Conservation (phyloP, 1,140 invertebrate species). For the Ylistrum balloti region DNA sequence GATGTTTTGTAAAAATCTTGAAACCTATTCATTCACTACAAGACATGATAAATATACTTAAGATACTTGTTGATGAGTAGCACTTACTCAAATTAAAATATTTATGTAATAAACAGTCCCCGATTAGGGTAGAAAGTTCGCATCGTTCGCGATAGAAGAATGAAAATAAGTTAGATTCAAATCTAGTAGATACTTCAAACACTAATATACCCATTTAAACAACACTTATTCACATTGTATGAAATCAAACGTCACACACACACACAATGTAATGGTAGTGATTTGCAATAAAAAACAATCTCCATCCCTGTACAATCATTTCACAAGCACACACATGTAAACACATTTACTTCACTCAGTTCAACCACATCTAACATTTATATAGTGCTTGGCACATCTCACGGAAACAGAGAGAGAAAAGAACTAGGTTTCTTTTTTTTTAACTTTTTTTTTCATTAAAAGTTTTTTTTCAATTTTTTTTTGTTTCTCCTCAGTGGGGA, state of each 20-base stretch:
- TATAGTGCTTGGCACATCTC: slow-evolving; percentile 18
- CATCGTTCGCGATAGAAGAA: background rate
- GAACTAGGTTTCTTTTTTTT: background rate
- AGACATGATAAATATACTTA: background rate
- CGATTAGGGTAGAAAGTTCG: background rate
- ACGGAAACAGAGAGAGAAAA: slow-evolving; percentile 25
- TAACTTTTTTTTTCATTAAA: background rate
- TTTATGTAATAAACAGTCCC: background rate
- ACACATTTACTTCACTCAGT: background rate
- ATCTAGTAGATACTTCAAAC: background rate
- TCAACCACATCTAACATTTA: background rate
- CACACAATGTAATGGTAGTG: background rate
- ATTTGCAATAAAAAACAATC: background rate
- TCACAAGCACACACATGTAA: background rate
- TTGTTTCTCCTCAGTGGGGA: background rate
- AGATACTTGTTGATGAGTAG: background rate
- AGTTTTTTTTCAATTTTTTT: slow-evolving; percentile 11
- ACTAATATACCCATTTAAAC: background rate
- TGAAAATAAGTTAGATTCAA: slow-evolving; percentile 1
- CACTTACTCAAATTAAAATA: background rate
- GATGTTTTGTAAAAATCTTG: background rate
- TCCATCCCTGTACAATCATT: background rate
- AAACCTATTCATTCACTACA: background rate
- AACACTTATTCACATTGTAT: background rate
- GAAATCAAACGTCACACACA: background rate